Evolutionary conservation across 2,888 invertebrate species (phyloP).

Genomic region (Antheraea assamensis): DNA sequence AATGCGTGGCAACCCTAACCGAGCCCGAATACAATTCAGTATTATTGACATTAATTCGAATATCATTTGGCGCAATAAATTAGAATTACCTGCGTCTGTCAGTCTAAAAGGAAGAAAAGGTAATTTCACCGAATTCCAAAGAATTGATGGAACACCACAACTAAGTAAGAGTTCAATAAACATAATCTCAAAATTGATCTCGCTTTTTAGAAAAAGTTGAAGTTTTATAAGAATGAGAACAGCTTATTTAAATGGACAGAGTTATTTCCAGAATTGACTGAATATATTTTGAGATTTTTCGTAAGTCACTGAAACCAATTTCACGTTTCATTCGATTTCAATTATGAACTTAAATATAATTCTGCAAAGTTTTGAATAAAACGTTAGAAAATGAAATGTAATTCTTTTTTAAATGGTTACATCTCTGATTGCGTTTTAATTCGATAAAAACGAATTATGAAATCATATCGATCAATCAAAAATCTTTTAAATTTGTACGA

Average conservation of each 20-base stretch:
- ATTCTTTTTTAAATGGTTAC: neutral
- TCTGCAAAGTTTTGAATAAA: neutral
- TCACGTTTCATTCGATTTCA: slow-evolving; percentile 15
- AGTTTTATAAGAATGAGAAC: neutral
- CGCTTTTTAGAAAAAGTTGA: neutral
- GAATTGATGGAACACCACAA: neutral
- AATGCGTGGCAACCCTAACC: neutral
- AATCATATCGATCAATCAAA: no score
- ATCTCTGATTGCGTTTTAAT: neutral
- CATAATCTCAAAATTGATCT: neutral
- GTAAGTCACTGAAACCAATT: neutral
- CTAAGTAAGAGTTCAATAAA: neutral
- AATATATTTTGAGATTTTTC: neutral
- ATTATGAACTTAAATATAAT: slow-evolving; percentile 9
- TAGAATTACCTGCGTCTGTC: neutral
- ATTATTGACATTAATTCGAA: neutral
- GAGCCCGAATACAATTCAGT: neutral
- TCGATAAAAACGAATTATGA: neutral
- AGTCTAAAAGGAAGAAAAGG: neutral
- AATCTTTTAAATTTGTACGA: no score
- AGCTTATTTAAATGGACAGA: slow-evolving; percentile 9
- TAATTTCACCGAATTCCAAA: neutral
- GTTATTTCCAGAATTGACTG: neutral
- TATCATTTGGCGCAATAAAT: neutral
- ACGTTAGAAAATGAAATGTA: neutral